Percentiles rank a stretch among this genome's conserved stretches.
Evolutionary conservation across 2,113 vertebrate genomes (phyloP).

Genomic region (Spea multiplicata): DNA sequence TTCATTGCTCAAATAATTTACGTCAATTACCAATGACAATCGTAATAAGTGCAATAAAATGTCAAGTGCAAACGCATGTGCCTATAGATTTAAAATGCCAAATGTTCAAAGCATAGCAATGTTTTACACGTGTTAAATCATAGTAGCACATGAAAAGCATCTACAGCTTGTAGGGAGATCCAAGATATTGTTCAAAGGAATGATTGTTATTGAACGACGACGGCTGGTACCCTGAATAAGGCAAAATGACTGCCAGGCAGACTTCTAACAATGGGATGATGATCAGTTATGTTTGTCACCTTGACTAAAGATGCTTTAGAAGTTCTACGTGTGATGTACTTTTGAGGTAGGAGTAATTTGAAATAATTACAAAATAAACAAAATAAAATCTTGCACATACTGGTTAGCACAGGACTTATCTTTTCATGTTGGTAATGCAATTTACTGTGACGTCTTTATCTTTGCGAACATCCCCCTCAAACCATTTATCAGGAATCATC

Average conservation of each 20-base stretch:
- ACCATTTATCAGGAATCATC: conserved; percentile 34
- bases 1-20: neutral
- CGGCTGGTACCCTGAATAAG: conserved; percentile 61
- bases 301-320: conserved; percentile 28
- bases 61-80: conserved; percentile 22
- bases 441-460: conserved; percentile 39
- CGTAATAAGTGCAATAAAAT: neutral
- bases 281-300: conserved; percentile 51
- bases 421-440: conserved; percentile 10
- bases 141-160: conserved; percentile 47
- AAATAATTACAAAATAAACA: conserved; percentile 8
- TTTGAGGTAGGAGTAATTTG: neutral
- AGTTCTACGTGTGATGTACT: neutral
- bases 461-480: conserved; percentile 28
- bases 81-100: conserved; percentile 35
- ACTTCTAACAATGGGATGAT: conserved; percentile 51
- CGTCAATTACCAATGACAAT: neutral
- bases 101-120: neutral
- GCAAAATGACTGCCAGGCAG: conserved; percentile 48
- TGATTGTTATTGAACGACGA: conserved; percentile 53
- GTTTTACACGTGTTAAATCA: conserved; percentile 47
- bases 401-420: neutral
- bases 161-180: conserved; percentile 46
- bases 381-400: conserved; percentile 5
- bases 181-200: conserved; percentile 58